These are phyloP conservation scores for Limnodromus scolopaceus DNA, from an alignment of 2,797 vertebrate genomes.

Conservation along the genomic window DNA sequence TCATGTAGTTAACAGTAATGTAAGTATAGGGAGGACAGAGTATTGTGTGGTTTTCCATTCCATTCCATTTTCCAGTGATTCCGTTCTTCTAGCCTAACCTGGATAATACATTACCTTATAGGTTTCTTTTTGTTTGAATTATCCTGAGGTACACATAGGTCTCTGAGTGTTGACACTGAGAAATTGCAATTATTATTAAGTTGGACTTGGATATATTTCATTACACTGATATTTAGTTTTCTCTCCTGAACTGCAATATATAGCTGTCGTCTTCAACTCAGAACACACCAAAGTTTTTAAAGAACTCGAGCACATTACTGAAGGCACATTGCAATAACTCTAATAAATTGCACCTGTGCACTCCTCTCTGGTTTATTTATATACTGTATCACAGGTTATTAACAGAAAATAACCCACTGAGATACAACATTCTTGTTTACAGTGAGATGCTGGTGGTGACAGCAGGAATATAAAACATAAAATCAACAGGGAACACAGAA, in stretches of 20 bases:
- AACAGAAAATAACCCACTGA: conserved; percentile 84
- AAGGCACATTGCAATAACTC: conserved; percentile 78
- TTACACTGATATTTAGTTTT: conserved; percentile 58
- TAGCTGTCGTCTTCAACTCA: conserved; percentile 53
- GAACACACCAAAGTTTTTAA: conserved; percentile 72
- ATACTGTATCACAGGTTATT: conserved; percentile 82
- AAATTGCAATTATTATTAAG: conserved; percentile 73
- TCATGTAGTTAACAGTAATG: neutral
- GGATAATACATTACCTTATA: neutral
- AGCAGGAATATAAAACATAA: conserved; percentile 83
- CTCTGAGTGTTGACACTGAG: conserved; percentile 54
- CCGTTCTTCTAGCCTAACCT: neutral
- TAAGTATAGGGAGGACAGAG: neutral
- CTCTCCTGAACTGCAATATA: conserved; percentile 64
- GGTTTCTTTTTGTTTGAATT: conserved; percentile 49
- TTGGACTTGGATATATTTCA: conserved; percentile 52
- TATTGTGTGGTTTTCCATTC: neutral
- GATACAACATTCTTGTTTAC: conserved; percentile 83
- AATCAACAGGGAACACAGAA: conserved; percentile 82
- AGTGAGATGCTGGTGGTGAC: conserved; percentile 80
- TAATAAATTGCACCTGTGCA: conserved; percentile 81
- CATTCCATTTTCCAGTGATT: neutral
- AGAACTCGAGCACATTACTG: conserved; percentile 67
- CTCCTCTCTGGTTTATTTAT: conserved; percentile 80
- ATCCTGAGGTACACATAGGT: conserved; percentile 18